These are phyloP conservation scores for Macropis europaea DNA, from an alignment of 2,888 invertebrate species.

Conservation along the genomic window DNA sequence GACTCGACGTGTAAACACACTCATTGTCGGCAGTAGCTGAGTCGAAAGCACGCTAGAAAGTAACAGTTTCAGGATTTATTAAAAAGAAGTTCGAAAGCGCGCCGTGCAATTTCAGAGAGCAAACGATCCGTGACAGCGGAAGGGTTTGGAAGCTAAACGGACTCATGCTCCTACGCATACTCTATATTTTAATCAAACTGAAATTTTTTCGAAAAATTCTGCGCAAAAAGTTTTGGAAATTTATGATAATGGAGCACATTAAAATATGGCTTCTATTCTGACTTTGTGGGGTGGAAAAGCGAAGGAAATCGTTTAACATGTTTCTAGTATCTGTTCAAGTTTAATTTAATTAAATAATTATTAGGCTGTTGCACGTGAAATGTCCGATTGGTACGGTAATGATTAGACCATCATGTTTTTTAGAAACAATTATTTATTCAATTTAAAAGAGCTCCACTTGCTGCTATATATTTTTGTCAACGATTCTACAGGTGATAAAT, in stretches of 20 bases:
- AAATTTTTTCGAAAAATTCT: not conserved
- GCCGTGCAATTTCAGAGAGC: slow-evolving; percentile 24
- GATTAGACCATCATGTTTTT: too few relatives aligned
- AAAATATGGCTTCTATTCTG: not conserved
- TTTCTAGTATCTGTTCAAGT: too few relatives aligned
- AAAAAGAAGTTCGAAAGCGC: not conserved
- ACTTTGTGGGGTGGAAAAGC: not conserved
- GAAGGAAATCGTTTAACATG: not conserved
- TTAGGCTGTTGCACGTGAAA: too few relatives aligned
- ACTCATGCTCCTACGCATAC: not conserved
- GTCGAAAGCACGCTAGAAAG: not conserved
- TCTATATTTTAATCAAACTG: slow-evolving; percentile 14
- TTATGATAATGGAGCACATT: not conserved
- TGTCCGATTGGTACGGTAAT: too few relatives aligned
- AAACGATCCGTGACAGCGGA: slow-evolving; percentile 37
- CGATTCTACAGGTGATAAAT: too few relatives aligned
- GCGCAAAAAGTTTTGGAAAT: slow-evolving; percentile 5
- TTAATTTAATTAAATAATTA: too few relatives aligned
- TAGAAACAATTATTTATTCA: too few relatives aligned
- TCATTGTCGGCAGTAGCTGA: slow-evolving; percentile 15
- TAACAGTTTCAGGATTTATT: slow-evolving; percentile 16
- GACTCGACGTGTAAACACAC: slow-evolving; percentile 17
- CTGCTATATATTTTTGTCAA: too few relatives aligned
- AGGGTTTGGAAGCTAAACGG: not conserved
- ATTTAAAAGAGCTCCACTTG: too few relatives aligned